These are phyloP conservation scores for Larimichthys crocea DNA, from an alignment of 2,113 vertebrate genomes.

Conservation along the genomic window DNA sequence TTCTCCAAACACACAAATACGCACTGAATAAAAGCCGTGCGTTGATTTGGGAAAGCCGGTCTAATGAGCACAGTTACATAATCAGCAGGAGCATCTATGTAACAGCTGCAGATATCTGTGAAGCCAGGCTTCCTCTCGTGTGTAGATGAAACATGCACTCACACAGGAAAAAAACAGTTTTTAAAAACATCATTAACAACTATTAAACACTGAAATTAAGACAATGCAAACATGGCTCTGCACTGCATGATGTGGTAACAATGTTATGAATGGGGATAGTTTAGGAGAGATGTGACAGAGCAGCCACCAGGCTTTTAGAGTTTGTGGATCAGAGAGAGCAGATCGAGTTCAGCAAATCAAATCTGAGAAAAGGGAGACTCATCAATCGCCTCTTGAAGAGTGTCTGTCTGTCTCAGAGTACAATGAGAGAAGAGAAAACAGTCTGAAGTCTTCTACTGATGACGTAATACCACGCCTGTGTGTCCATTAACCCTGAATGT, in stretches of 20 bases:
- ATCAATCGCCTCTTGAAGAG: background rate
- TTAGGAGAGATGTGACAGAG: background rate
- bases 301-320: background rate
- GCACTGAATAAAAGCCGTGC: background rate
- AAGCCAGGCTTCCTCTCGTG: background rate
- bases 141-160: too few species aligned
- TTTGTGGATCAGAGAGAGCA: background rate
- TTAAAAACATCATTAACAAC: background rate
- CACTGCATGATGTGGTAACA: background rate
- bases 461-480: background rate
- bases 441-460: background rate
- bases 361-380: background rate
- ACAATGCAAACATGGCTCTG: background rate
- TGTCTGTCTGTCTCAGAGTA: background rate
- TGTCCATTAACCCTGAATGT: background rate
- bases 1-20: background rate
- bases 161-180: too few species aligned
- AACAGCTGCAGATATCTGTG: background rate
- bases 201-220: background rate
- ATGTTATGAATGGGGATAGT: background rate
- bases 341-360: background rate
- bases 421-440: background rate
- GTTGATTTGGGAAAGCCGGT: background rate
- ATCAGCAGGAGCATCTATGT: background rate
- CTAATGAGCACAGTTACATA: background rate